Base-by-base conservation (phyloP, 2,797 vertebrate species). In the Spinibarbus caldwelli region DNA sequence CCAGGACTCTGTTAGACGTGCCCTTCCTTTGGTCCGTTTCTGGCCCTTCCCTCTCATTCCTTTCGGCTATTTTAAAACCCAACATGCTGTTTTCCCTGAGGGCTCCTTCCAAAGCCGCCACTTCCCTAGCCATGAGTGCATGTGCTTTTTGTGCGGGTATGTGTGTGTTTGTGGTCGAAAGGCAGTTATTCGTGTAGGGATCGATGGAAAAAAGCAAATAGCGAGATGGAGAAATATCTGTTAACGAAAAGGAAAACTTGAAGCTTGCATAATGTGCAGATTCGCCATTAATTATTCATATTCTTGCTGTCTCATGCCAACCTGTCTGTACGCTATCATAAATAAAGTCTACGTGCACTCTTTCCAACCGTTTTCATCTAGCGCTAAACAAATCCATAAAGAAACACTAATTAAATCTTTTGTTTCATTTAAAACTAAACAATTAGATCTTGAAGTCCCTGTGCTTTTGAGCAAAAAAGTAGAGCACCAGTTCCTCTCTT, bases 241-340 rank as follows among this genome's bases (percentile, higher is more conserved):
- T 89, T 86, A 91, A 90, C 90, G 38, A 78, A 54, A 89, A 93
- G 91, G 94, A 94, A 96, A 96, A 95, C 95, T 95, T 93, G 96
- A 95, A 23, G 93, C 93, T 95, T 96, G 96, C 95, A 96, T 95
- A 96, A 96, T 97, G 97, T 97, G 96, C 96, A 96, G 96, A 82
- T 82, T 94, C 94, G 93, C 95, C 93, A 95, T 96, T 95, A 97
- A 96, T 96, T 96, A 97, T 97, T 97, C 34, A 83, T 95, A 92
- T 95, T 91, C 82, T 83, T 82, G 34, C 72, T 84, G 81, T 76
- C 34, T 83, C 71, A 45, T 14, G 26, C 80, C 80, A 88, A 95
- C 94, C 94, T 95, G 93, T 94, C 94, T 95, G 94, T 95, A 96
- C 96, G 96, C 97, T 96, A 96, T 95, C 95, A 97, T 97, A 98